phyloP scores from a whole-genome alignment of 2,888 invertebrate genomes.

The Neoitamus cyanurus region DNA sequence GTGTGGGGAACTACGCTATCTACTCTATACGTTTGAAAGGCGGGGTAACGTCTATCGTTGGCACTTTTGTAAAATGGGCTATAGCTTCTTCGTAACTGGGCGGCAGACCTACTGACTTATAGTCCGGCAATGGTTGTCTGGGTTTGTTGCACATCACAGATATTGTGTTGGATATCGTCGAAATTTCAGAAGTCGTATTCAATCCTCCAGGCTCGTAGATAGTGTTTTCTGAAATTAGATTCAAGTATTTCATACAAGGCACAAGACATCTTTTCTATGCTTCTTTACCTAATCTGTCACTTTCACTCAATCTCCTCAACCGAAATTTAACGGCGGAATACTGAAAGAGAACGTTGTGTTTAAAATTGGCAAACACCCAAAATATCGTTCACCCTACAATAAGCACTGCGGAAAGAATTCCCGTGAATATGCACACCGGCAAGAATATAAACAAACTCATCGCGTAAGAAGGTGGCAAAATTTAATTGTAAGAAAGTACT shows the following conservation, averaged over 20 bases:
- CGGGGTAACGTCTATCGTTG: background rate
- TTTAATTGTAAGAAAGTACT: background rate
- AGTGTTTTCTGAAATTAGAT: background rate
- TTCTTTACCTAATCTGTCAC: background rate
- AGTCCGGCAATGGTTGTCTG: background rate
- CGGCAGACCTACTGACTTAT: background rate
- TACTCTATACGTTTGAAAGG: background rate
- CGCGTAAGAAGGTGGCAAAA: background rate
- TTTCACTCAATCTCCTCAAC: background rate
- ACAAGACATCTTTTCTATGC: background rate
- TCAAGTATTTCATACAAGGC: background rate
- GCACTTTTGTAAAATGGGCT: background rate
- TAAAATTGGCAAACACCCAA: background rate
- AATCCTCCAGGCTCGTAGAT: background rate
- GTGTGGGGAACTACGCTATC: background rate
- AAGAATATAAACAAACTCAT: conserved; percentile 12
- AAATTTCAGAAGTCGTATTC: background rate
- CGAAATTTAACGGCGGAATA: background rate
- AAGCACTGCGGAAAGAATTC: background rate
- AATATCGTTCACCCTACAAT: background rate
- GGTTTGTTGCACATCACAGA: background rate
- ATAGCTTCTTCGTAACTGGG: conserved; percentile 27
- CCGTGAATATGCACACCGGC: conserved; percentile 8
- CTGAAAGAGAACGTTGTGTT: background rate
- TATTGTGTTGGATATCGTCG: background rate